These are phyloP conservation scores for Syngnathoides biaculeatus DNA, from an alignment of 2,113 vertebrate species.

Conservation along the genomic window DNA sequence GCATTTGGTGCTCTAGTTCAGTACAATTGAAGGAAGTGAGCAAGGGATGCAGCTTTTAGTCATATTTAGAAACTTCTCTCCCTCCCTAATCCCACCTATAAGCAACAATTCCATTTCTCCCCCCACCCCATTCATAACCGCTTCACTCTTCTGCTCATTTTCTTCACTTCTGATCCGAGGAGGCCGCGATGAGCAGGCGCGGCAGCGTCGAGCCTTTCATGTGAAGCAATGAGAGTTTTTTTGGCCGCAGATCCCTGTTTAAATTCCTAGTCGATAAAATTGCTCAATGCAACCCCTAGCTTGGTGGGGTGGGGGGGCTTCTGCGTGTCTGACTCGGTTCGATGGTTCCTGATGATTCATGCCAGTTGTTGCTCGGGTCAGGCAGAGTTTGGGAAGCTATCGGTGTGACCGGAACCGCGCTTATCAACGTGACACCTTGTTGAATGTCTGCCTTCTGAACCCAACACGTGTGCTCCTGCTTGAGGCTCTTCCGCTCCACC, in stretches of 20 bases:
- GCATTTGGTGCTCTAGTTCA: background rate
- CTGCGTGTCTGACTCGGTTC: background rate
- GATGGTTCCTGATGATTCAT: constrained; percentile 21
- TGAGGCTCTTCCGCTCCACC: background rate
- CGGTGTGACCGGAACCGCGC: background rate
- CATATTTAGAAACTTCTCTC: background rate
- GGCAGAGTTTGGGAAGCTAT: constrained; percentile 6
- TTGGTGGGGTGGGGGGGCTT: constrained; percentile 4
- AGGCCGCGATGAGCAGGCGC: background rate
- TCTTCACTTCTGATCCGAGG: background rate
- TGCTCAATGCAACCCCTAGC: constrained; percentile 16
- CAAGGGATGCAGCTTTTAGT: background rate
- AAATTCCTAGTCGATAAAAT: constrained; percentile 36
- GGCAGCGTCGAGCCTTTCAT: constrained; percentile 29
- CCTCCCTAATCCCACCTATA: background rate
- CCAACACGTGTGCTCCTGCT: constrained; percentile 27
- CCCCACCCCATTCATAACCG: constrained; percentile 6
- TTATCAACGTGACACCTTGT: constrained; percentile 52
- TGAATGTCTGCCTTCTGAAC: constrained; percentile 39
- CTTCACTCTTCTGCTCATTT: background rate
- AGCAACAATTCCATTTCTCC: background rate
- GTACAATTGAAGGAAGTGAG: constrained; percentile 2
- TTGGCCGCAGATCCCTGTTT: constrained; percentile 36
- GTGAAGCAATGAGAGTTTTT: constrained; percentile 21
- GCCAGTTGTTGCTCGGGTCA: constrained; percentile 34